Conservation (phyloP, 2,113 vertebrate species). For the Hyla sarda region DNA sequence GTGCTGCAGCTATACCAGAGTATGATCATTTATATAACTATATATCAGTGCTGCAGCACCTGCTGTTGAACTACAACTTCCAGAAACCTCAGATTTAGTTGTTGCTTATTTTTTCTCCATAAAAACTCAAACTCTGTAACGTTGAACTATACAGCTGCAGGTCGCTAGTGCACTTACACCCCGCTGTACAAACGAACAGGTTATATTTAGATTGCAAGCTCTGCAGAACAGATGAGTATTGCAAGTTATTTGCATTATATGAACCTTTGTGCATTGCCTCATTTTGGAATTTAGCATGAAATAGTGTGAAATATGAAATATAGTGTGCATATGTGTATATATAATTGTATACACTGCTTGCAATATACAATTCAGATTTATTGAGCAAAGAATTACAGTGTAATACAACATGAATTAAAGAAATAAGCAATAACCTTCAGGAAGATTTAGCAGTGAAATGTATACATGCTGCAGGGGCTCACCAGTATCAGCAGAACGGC, state of each 20-base stretch:
- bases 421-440: background rate
- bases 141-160: too few species aligned
- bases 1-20: background rate
- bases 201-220: background rate
- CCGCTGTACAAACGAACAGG: background rate
- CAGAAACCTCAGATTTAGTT: background rate
- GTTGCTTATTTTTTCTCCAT: too few species aligned
- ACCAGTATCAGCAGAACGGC: background rate
- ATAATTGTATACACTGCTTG: background rate
- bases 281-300: background rate
- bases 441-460: background rate
- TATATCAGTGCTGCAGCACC: background rate
- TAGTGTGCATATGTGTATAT: too few species aligned
- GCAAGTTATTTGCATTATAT: background rate
- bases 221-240: background rate
- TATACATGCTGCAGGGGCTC: conserved; percentile 12
- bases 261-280: background rate
- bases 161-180: too few species aligned
- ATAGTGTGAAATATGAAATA: background rate
- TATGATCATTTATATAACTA: background rate
- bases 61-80: background rate
- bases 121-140: too few species aligned
- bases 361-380: background rate
- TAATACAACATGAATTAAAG: background rate
- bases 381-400: background rate